Conservation (phyloP, 2,797 vertebrate species). For the Manis crassicaudata region DNA sequence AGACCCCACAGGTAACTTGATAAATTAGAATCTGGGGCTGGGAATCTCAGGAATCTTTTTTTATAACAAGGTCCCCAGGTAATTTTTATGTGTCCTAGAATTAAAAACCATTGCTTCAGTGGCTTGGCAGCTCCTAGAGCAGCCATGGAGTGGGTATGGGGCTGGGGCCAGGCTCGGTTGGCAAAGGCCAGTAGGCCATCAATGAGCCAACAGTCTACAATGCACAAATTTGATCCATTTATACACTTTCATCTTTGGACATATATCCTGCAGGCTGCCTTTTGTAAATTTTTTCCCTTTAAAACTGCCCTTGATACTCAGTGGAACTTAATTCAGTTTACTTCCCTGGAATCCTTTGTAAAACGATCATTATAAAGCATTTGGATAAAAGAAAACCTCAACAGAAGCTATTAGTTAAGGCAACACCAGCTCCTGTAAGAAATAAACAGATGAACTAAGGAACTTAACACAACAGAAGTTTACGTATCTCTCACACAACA, state of each 20-base stretch:
- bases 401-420: background rate
- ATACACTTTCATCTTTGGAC: background rate
- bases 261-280: background rate
- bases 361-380: background rate
- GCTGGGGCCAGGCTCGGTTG: background rate
- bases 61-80: background rate
- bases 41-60: background rate
- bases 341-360: background rate
- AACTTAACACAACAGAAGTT: background rate
- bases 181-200: background rate
- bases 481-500: background rate
- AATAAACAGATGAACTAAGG: background rate
- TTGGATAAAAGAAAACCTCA: background rate
- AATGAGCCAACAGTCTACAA: background rate
- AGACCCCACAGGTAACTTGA: background rate
- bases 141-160: background rate
- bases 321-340: background rate
- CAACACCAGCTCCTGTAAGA: background rate
- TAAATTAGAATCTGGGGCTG: background rate
- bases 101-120: background rate
- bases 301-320: background rate
- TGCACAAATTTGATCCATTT: background rate
- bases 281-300: background rate
- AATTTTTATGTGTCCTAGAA: background rate
- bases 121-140: background rate